Evolutionary conservation across 2,888 invertebrate species (phyloP).

Genomic region (Salticus scenicus): DNA sequence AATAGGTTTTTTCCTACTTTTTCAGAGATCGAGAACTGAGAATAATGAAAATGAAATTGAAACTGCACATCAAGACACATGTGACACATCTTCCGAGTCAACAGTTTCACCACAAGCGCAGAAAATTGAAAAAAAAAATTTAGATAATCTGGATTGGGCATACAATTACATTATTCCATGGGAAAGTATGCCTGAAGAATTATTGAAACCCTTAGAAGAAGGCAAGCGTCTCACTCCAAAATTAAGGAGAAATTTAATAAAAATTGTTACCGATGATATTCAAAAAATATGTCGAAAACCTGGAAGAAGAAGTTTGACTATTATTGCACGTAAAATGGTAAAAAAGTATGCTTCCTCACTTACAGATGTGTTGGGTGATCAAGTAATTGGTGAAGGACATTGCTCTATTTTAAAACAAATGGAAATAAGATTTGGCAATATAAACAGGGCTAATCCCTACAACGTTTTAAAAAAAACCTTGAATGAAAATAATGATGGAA

Average conservation of each 20-base stretch:
- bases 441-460: background rate
- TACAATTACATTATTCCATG: background rate
- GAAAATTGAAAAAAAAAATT: background rate
- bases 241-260: background rate
- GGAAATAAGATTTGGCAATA: background rate
- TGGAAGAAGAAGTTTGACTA: background rate
- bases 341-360: background rate
- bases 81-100: no score
- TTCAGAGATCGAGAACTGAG: background rate
- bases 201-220: background rate
- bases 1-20: no score
- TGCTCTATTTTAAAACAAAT: background rate
- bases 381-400: background rate
- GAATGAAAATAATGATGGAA: background rate
- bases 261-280: background rate
- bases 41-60: no score
- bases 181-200: background rate
- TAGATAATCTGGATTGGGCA: background rate
- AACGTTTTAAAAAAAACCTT: background rate
- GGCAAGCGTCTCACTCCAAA: background rate
- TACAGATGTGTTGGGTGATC: background rate
- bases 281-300: background rate
- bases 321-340: background rate
- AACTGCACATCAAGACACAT: no score
- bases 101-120: no score